Evolutionary conservation across 1,140 invertebrate genomes (phyloP).

Genomic region (Anastatus disparis): DNA sequence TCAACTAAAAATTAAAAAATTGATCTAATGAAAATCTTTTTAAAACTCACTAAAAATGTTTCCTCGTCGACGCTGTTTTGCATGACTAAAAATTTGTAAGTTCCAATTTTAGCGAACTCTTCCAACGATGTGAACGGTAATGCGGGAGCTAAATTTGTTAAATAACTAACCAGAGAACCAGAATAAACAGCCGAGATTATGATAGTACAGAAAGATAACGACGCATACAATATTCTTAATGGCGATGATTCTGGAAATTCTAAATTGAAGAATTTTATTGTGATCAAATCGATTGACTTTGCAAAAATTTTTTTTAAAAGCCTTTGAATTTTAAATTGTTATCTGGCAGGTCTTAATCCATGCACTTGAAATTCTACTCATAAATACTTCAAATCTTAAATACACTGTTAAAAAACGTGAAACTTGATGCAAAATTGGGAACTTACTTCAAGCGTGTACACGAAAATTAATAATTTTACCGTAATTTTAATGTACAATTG

Average conservation of each 20-base stretch:
- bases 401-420: too few relatives aligned
- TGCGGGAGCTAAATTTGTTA: not conserved
- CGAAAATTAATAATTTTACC: too few relatives aligned
- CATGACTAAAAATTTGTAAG: not conserved
- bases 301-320: too few relatives aligned
- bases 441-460: too few relatives aligned
- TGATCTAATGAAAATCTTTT: not conserved
- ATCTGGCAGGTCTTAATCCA: too few relatives aligned
- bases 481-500: too few relatives aligned
- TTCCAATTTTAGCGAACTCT: not conserved
- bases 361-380: too few relatives aligned
- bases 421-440: too few relatives aligned
- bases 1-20: not conserved
- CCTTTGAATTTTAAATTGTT: too few relatives aligned
- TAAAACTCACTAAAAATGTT: not conserved
- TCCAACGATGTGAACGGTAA: conserved; percentile 1
- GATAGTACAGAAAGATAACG: not conserved
- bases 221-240: not conserved
- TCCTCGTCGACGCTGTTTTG: not conserved
- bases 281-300: too few relatives aligned
- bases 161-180: not conserved
- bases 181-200: not conserved
- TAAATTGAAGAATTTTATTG: not conserved
- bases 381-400: too few relatives aligned
- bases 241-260: not conserved